Percentiles rank a stretch among this genome's conserved stretches.
Evolutionary conservation across 2,888 invertebrate species (phyloP).

Genomic region (Diarsia mendica): DNA sequence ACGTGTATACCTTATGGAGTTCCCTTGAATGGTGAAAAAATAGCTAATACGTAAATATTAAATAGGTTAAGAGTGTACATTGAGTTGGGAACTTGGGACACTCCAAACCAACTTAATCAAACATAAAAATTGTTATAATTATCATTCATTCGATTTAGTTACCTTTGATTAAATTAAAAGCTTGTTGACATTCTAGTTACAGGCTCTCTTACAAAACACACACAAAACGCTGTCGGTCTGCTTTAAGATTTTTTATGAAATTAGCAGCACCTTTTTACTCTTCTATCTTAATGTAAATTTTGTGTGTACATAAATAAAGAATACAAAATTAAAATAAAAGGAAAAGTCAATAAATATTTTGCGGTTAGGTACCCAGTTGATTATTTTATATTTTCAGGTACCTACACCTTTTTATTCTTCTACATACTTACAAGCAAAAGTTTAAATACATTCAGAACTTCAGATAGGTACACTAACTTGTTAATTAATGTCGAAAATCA

Average conservation of each 20-base stretch:
- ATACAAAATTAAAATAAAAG: neutral
- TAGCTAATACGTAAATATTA: neutral
- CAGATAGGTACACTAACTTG: neutral
- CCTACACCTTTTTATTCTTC: conserved; percentile 7
- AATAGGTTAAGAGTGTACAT: neutral
- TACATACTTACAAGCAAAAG: neutral
- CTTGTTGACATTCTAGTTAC: neutral
- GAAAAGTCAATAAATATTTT: neutral
- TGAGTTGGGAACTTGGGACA: no score
- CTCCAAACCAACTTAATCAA: no score
- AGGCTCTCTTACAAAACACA: neutral
- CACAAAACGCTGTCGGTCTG: no score
- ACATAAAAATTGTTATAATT: no score
- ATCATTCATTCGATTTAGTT: neutral
- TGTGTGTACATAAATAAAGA: no score
- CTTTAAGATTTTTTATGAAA: no score
- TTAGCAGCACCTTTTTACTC: no score
- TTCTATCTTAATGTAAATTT: no score
- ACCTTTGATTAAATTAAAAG: neutral
- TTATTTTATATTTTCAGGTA: neutral
- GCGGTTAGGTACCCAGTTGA: no score
- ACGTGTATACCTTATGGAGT: neutral
- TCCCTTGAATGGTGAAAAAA: neutral
- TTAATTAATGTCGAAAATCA: conserved; percentile 13
- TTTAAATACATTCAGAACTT: no score